phyloP scores from a whole-genome alignment of 2,113 vertebrate species.

The Alces alces region DNA sequence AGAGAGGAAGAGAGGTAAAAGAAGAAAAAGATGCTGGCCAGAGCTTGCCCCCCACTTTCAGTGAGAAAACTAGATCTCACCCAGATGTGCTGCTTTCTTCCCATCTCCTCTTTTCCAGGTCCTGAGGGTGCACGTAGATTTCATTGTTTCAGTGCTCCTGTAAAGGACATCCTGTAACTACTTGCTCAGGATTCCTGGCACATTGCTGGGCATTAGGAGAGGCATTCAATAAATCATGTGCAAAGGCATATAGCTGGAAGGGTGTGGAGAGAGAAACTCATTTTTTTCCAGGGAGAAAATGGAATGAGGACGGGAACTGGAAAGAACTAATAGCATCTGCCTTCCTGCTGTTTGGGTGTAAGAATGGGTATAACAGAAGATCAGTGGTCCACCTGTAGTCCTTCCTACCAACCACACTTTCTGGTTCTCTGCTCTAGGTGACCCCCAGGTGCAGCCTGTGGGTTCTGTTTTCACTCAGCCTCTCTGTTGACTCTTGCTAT shows the following conservation, averaged over 20 bases:
- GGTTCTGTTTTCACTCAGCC: not conserved
- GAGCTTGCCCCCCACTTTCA: not conserved
- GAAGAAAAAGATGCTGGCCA: not conserved
- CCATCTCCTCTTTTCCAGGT: not conserved
- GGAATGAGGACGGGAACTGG: not conserved
- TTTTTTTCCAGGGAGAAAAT: not conserved
- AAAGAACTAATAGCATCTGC: not conserved
- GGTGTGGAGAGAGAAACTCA: not conserved
- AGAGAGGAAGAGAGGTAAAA: not conserved
- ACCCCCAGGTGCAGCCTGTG: not conserved
- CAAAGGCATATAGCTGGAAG: not conserved
- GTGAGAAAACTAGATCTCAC: not conserved
- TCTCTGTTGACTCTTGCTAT: not conserved
- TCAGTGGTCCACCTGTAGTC: not conserved
- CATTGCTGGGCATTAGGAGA: not conserved
- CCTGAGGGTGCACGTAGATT: accelerated
- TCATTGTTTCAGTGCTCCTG: not conserved
- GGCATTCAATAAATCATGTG: not conserved
- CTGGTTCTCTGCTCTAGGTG: not conserved
- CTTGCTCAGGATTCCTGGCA: not conserved
- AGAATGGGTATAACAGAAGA: not conserved
- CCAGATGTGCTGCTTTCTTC: not conserved
- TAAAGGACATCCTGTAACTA: not conserved
- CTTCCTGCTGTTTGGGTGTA: not conserved
- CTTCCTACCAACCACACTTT: not conserved